Conservation (phyloP, 2,113 vertebrate genomes). For the Zapornia atra region DNA sequence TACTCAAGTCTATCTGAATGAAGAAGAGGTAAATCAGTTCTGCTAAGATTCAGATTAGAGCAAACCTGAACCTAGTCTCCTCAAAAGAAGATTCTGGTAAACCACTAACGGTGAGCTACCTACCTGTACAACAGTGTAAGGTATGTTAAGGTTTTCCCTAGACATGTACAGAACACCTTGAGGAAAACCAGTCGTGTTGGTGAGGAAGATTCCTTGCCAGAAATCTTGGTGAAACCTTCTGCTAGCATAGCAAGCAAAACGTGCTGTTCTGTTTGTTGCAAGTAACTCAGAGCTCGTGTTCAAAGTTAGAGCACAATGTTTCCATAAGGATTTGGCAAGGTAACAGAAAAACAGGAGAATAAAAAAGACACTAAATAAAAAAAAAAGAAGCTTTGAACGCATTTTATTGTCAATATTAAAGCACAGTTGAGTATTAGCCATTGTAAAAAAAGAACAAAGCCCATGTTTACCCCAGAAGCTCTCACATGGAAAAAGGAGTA, state of each 20-base stretch:
- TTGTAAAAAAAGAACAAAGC: neutral
- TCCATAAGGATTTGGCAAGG: neutral
- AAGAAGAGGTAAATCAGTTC: neutral
- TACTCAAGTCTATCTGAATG: neutral
- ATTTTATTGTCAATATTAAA: neutral
- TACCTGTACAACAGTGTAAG: neutral
- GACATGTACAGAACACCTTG: fast-evolving
- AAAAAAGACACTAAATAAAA: neutral
- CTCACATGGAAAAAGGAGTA: neutral
- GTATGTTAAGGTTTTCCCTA: neutral
- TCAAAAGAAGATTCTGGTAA: neutral
- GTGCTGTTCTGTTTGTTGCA: neutral
- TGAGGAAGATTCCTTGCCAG: neutral
- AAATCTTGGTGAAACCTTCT: neutral
- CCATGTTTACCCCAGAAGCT: neutral
- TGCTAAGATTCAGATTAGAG: neutral
- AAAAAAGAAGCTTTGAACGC: neutral
- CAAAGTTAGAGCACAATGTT: neutral
- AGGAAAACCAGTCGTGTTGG: neutral
- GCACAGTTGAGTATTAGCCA: neutral
- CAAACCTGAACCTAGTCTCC: neutral
- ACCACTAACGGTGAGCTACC: neutral
- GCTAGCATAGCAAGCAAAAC: neutral
- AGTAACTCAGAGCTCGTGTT: neutral
- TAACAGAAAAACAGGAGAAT: neutral